Conservation (phyloP, 2,113 vertebrate species). For the Ophthalmolycus amberensis region DNA sequence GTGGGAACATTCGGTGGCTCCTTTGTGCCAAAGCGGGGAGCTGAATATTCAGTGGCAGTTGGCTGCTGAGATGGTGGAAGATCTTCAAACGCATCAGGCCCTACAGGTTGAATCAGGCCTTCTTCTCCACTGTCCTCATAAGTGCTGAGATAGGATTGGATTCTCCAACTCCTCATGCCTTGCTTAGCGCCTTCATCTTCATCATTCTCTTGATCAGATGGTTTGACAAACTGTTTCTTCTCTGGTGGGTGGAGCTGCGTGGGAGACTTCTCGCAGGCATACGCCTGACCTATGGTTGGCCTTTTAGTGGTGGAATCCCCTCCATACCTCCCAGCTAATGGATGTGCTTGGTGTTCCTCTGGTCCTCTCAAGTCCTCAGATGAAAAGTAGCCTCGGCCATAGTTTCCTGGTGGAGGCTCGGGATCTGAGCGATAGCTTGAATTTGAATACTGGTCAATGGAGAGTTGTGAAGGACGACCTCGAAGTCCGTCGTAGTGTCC, state of each 20-base stretch:
- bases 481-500: conserved; percentile 88
- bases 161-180: conserved; percentile 93
- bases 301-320: conserved; percentile 78
- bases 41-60: conserved; percentile 59
- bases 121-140: conserved; percentile 89
- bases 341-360: conserved; percentile 78
- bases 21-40: conserved; percentile 73
- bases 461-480: conserved; percentile 79
- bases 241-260: conserved; percentile 85
- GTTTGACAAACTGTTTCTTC: conserved; percentile 65
- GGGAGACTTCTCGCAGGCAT: conserved; percentile 90
- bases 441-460: conserved; percentile 87
- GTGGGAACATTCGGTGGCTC: conserved; percentile 79
- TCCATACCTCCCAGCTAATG: conserved; percentile 82
- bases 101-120: conserved; percentile 83
- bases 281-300: conserved; percentile 90
- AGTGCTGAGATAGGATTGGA: conserved; percentile 91
- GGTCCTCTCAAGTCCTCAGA: conserved; percentile 90
- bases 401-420: conserved; percentile 80
- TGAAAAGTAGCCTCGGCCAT: conserved; percentile 86
- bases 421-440: conserved; percentile 85
- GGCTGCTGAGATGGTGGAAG: conserved; percentile 67
- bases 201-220: conserved; percentile 76
- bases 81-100: conserved; percentile 88
- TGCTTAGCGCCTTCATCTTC: conserved; percentile 79